Conservation (phyloP, 2,888 invertebrate species). For the Stenchaetothrips biformis region DNA sequence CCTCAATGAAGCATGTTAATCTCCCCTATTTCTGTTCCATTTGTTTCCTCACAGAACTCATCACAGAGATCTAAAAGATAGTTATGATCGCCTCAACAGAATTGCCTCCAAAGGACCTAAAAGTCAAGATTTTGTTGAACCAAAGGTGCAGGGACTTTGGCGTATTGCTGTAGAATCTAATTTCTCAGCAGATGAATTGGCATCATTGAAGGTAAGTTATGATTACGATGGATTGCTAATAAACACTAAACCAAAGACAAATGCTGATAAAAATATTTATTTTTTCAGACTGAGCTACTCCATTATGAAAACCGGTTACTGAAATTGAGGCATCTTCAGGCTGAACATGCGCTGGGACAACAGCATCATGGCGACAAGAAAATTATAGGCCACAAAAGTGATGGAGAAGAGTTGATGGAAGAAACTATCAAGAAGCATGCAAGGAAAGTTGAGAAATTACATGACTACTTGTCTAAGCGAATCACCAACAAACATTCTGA, state of each 20-base stretch:
- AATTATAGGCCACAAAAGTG: slow-evolving; percentile 57
- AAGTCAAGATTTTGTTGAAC: slow-evolving; percentile 82
- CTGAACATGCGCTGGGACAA: slow-evolving; percentile 69
- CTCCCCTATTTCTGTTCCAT: background rate
- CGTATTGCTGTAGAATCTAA: slow-evolving; percentile 70
- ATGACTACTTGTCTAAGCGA: slow-evolving; percentile 68
- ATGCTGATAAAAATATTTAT: slow-evolving; percentile 26
- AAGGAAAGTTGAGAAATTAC: slow-evolving; percentile 79
- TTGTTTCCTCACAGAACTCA: slow-evolving; percentile 54
- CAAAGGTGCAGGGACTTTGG: slow-evolving; percentile 87
- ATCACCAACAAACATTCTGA: slow-evolving; percentile 73
- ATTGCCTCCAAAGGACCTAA: slow-evolving; percentile 71
- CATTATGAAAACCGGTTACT: slow-evolving; percentile 82
- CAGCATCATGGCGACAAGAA: slow-evolving; percentile 61
- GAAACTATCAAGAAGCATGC: slow-evolving; percentile 78
- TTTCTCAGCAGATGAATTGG: slow-evolving; percentile 75
- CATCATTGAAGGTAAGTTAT: slow-evolving; percentile 65
- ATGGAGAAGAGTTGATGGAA: slow-evolving; percentile 59
- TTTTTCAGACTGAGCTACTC: slow-evolving; percentile 65
- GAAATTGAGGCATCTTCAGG: slow-evolving; percentile 77
- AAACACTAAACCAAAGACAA: background rate
- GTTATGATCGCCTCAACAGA: slow-evolving; percentile 70
- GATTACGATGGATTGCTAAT: background rate
- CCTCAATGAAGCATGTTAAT: slow-evolving; percentile 13
- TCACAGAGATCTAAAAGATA: slow-evolving; percentile 69